A percentile compares a stretch with the other conserved stretches of the same genome.
These are phyloP conservation scores for Cynopterus brachyotis DNA, from an alignment of 2,113 vertebrate species.

Conservation along the genomic window DNA sequence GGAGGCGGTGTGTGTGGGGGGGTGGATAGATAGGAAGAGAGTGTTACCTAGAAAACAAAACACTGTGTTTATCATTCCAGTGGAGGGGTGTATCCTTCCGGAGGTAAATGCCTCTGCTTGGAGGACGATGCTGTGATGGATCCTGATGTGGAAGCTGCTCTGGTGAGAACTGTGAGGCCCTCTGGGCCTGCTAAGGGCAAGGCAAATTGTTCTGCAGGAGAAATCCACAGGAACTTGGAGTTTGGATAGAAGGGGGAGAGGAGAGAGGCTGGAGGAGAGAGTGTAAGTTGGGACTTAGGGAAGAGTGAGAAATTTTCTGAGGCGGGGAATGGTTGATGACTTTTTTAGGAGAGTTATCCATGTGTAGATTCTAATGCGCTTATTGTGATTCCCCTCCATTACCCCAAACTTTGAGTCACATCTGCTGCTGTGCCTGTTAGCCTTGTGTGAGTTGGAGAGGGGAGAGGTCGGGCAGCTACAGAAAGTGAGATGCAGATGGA, in stretches of 20 bases:
- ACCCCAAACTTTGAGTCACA: background rate
- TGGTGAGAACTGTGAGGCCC: background rate
- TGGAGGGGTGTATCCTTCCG: background rate
- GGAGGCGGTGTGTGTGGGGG: background rate
- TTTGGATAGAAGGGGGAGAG: background rate
- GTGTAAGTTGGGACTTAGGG: background rate
- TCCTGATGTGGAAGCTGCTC: background rate
- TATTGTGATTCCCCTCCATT: background rate
- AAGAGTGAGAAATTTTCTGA: background rate
- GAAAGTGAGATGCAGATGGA: background rate
- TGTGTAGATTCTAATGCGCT: background rate
- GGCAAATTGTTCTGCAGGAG: background rate
- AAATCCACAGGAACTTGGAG: background rate
- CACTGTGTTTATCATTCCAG: background rate
- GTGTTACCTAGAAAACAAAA: constrained; percentile 18
- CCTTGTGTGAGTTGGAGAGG: background rate
- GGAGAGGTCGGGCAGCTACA: background rate
- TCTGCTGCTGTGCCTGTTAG: background rate
- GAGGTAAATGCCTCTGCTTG: background rate
- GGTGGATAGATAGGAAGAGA: background rate
- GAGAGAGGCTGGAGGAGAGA: background rate
- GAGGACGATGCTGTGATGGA: background rate
- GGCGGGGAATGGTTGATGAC: background rate
- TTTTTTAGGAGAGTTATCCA: background rate
- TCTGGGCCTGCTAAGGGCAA: background rate